Percentiles rank a stretch among this genome's conserved stretches.
Conservation (phyloP, 2,888 invertebrate genomes). For the Lycocerus yunnanus region DNA sequence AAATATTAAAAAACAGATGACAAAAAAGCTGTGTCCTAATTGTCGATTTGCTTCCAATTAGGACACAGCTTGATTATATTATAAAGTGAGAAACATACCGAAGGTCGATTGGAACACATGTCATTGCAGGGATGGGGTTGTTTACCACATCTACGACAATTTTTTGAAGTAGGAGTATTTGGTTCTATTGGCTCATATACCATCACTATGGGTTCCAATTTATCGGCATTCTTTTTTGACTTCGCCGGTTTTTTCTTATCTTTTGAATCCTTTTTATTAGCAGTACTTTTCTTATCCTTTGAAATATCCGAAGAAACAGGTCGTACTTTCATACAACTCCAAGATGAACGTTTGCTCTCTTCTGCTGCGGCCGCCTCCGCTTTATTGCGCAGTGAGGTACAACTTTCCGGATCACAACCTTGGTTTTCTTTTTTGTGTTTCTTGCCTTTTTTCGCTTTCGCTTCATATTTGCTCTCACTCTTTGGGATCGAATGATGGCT, state of each 20-base stretch:
- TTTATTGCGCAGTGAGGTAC: not conserved
- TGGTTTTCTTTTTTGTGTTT: not conserved
- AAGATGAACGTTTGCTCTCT: not conserved
- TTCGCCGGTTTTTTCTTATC: not conserved
- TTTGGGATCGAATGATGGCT: not conserved
- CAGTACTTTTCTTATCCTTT: not conserved
- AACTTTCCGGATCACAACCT: not conserved
- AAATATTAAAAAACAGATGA: no score
- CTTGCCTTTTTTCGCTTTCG: not conserved
- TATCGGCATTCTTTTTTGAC: not conserved
- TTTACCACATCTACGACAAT: not conserved
- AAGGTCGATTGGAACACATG: not conserved
- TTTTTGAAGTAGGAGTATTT: not conserved
- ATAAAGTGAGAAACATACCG: not conserved
- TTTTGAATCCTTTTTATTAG: not conserved
- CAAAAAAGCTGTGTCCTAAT: no score
- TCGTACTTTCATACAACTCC: not conserved
- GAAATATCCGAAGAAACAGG: not conserved
- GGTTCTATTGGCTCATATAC: slow-evolving; percentile 23
- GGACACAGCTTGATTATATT: no score
- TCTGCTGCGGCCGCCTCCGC: not conserved
- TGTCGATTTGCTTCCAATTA: no score
- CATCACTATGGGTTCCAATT: slow-evolving; percentile 22
- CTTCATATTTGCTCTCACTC: not conserved
- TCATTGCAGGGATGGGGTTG: not conserved